Conservation (phyloP, 2,888 invertebrate species). For the Ypsolopha sequella region DNA sequence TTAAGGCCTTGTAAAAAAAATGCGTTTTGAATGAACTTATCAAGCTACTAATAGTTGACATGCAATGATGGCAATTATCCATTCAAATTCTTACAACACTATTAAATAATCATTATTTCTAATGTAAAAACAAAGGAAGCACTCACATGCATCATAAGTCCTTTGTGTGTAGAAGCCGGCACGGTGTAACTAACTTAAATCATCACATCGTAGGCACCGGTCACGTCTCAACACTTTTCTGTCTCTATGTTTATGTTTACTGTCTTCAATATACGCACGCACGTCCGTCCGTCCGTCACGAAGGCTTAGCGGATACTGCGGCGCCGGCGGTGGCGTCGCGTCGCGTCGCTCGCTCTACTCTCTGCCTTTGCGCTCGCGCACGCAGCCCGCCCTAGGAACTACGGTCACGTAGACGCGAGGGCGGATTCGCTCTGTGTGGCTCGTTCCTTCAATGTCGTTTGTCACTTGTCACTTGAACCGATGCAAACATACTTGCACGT, state of each 20-base stretch:
- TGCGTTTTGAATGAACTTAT: too few relatives aligned
- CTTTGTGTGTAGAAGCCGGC: conserved; percentile 23
- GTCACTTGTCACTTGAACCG: not conserved
- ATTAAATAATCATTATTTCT: not conserved
- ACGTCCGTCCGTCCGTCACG: conserved; percentile 15
- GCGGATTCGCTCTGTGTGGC: not conserved
- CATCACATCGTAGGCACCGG: conserved; percentile 36
- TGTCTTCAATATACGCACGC: conserved; percentile 8
- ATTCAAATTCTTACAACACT: too few relatives aligned
- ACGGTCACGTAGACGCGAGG: not conserved
- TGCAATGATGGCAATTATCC: too few relatives aligned
- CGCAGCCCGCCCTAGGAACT: not conserved
- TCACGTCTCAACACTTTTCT: conserved; percentile 18
- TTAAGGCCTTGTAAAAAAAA: too few relatives aligned
- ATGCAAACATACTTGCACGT: not conserved
- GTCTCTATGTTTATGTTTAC: conserved; percentile 35
- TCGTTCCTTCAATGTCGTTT: not conserved
- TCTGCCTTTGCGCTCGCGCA: not conserved
- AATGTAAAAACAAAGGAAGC: conserved; percentile 11
- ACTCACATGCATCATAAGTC: conserved; percentile 62
- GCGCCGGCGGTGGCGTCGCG: conserved; percentile 12
- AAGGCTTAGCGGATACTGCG: conserved; percentile 13
- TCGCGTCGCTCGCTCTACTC: too few relatives aligned
- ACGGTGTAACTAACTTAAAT: conserved; percentile 31
- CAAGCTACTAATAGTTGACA: too few relatives aligned